Base-by-base conservation (phyloP, 2,888 invertebrate species). In the Pandemis cinnamomeana region DNA sequence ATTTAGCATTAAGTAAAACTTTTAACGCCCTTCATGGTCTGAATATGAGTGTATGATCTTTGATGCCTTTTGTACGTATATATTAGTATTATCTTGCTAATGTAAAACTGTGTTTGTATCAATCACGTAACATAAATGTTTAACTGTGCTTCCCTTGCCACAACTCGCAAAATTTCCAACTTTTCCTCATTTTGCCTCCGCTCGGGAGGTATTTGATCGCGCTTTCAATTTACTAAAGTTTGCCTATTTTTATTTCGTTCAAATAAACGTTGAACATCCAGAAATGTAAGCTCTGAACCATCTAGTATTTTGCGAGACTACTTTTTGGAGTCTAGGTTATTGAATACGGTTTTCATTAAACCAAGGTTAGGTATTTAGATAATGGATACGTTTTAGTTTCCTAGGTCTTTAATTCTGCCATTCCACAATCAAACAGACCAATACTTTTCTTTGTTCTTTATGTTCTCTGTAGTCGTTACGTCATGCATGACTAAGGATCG, bases 161-260 rank as follows among this genome's bases (percentile, higher is more conserved):
- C 51, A 51, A 51, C 51, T 51, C n/a, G 51, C n/a, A 2, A n/a
- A 51, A 51, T 15, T 64, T 64, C 55, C 55, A 36, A 71, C 71
- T 67, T 62, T 41, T 61, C 44, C 62, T 44, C 44, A 27, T 62
- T n/a, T 20, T 53, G 41, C 46, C 10, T 27, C 53, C 53, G 61
- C 63, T 63, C 63, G 27, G 64, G 7, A 46, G 46, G 48, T 69
- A 72, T 58, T 36, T 48, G 72, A 72, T 72, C 68, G 58, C 68
- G 63, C 63, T 72, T 72, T 68, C 68, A 68, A 72, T 72, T 68
- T 68, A 68, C 63, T 41, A 55, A 58, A 64, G 68, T 61, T 44
- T 67, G 53, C 63, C 58, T 68, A 72, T 68, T 64, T 72, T 68
- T 68, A 68, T 44, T 48, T 55, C 55, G 15, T 68, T 58, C 72